A percentile compares a stretch with the other conserved stretches of the same genome.
These are phyloP conservation scores for Drosophila pachea DNA, from an alignment of 1,140 invertebrate species.

Conservation along the genomic window DNA sequence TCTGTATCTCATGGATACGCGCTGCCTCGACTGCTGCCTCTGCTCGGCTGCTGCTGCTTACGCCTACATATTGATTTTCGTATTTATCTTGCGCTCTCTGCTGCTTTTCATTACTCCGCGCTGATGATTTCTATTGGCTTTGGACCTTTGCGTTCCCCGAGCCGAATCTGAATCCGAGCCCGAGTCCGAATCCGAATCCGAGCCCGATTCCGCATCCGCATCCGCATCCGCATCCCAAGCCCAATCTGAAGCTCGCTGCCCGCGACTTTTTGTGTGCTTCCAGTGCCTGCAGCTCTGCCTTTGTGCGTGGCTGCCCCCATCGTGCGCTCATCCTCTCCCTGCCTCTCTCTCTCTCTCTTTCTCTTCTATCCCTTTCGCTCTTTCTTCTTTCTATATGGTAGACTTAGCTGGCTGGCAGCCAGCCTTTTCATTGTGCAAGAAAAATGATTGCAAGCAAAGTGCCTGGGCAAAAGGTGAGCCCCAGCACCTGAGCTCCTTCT, in stretches of 20 bases:
- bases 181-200: not conserved
- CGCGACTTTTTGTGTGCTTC: slow-evolving; percentile 7
- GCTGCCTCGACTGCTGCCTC: slow-evolving; percentile 12
- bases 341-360: not conserved
- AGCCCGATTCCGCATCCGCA: too few relatives aligned
- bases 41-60: slow-evolving; percentile 57
- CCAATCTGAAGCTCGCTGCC: not conserved
- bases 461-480: slow-evolving; percentile 45
- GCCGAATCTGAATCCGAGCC: not conserved
- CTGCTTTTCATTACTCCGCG: slow-evolving; percentile 50
- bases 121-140: slow-evolving; percentile 66
- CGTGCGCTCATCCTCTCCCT: not conserved
- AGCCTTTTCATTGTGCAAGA: slow-evolving; percentile 23
- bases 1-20: slow-evolving; percentile 50
- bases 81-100: slow-evolving; percentile 63
- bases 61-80: slow-evolving; percentile 77
- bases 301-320: slow-evolving; percentile 31
- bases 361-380: not conserved
- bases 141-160: slow-evolving; percentile 11
- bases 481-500: slow-evolving; percentile 22
- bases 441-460: slow-evolving; percentile 50
- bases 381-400: slow-evolving; percentile 9
- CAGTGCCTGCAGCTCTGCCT: slow-evolving; percentile 41
- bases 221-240: too few relatives aligned
- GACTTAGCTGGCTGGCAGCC: slow-evolving; percentile 1